Evolutionary conservation across 2,888 invertebrate genomes (phyloP).

Genomic region (Mantis religiosa): DNA sequence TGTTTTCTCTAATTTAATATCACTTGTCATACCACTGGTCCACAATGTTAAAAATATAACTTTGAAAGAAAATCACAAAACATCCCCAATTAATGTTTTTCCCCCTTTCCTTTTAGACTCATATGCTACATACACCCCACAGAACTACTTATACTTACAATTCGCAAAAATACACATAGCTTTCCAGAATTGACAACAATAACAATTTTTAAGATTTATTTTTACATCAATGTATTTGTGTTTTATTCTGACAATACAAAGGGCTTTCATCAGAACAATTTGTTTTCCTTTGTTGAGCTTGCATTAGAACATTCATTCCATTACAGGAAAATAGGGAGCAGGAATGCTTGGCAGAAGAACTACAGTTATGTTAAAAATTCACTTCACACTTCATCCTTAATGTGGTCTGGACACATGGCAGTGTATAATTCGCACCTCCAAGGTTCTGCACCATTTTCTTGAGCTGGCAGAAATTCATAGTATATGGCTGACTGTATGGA

Average conservation of each 20-base stretch:
- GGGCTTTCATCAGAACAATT: neutral
- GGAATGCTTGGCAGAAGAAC: neutral
- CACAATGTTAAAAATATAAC: neutral
- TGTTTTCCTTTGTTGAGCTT: neutral
- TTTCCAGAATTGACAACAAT: neutral
- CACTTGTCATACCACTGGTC: conserved; percentile 4
- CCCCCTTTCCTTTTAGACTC: neutral
- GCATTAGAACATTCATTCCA: neutral
- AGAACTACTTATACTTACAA: neutral
- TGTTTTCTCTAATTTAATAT: neutral
- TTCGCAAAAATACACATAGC: neutral
- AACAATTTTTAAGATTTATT: neutral
- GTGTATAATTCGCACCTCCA: conserved; percentile 5
- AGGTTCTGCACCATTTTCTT: conserved; percentile 5
- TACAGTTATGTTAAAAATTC: conserved; percentile 4
- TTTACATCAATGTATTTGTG: neutral
- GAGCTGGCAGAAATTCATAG: neutral
- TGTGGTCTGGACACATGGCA: conserved; percentile 1
- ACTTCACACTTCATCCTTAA: neutral
- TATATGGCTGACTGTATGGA: neutral
- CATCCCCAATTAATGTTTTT: neutral
- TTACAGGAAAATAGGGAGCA: neutral
- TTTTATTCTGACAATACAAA: neutral
- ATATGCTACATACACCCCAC: neutral
- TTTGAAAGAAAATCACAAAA: neutral